Evolutionary conservation across 1,140 invertebrate species (phyloP), one percentile per base, ranked within the genome.

Genomic region (Macrosteles quadrilineatus): DNA sequence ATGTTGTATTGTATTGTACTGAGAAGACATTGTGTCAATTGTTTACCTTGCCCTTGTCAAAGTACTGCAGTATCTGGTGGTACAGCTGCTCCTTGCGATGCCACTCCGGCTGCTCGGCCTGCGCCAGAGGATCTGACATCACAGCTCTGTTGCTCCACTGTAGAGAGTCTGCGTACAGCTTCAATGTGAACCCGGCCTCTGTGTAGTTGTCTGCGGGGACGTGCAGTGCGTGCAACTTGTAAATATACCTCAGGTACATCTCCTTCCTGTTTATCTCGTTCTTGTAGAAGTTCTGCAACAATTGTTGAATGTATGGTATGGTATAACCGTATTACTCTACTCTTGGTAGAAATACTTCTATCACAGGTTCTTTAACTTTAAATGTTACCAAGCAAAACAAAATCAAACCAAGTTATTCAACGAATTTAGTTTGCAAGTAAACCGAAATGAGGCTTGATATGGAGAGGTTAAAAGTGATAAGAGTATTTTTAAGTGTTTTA

Each of bases 211-310:
- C 96, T 23, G 94, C 94, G 29, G 91, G 90, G 9, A 97, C 82
- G 80, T 99, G 97, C 12, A 99, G 84, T 78, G 97, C 94, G 79
- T 97, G 95, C 17, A 99, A 82, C 80, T 98, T 98, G 82, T 98
- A 97, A 62, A 99, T 94, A 78, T 99, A 99, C 53, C 95, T 87
- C 29, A 98, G 83, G 80, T 98, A 98, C 91, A 99, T 96, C 80
- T 98, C 95, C 75, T 96, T 93, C 30, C 96, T 87, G 76, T 96
- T 94, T 70, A 98, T 97, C 80, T 94, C 95, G 78, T 95, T 94
- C 80, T 97, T 96, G 83, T 98, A 99, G 79, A 98, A 98, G 77
- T 98, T 96, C 91, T 95, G 83, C 43, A 87, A 84, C 78, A 78
- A 21, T 36, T n/a, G n/a, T n/a, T n/a, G n/a, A n/a, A n/a, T n/a